Base-by-base conservation (phyloP, 2,113 vertebrate species). In the Saguinus imperator region DNA sequence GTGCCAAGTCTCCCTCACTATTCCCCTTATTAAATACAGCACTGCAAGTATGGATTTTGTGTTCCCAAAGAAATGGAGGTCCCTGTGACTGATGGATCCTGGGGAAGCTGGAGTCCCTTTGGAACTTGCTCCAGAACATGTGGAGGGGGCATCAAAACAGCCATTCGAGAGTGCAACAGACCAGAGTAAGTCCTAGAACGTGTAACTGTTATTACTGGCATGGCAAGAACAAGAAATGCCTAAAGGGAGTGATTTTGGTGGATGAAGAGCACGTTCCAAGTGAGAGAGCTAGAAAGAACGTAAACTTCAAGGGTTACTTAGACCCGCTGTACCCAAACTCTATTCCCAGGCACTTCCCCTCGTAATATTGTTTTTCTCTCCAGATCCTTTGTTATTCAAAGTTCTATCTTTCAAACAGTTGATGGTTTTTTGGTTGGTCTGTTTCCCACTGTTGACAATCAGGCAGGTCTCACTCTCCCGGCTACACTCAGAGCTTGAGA, bases 51-150 rank as follows among this genome's bases (percentile, higher is more conserved):
- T 75, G 99, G 99, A 95, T 97, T 99, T 96, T 99, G 99, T 29
- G 99, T 99, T 97, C 98, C 98, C 97, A 99, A 99, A 98, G 99
- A 99, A 97, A 98, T 98, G 1, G 99, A 99, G 84, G 95, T 97
- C 0, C 96, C 98, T 0, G 98, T 98, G 75, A 98, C 98, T 29
- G 99, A 99, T 0, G 99, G 99, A 80, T 99, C 99, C 0, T 99
- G 99, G 99, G 99, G 99, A 32, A 98, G 99, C 0, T 99, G 99
- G 99, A 99, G 99, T 97, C 99, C 99, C 37, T 99, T 99, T 3
- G 99, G 99, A 96, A 99, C 98, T 95, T 99, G 99, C 98, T 99
- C 99, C 0, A 99, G 99, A 93, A 99, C 99, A 1, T 99, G 99
- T 0, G 99, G 99, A 0, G 99, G 99, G 0, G 99, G 99, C 94